Evolutionary conservation across 2,113 vertebrate genomes (phyloP), one percentile per base, ranked within the genome.

Genomic region (Tringa solitaria): DNA sequence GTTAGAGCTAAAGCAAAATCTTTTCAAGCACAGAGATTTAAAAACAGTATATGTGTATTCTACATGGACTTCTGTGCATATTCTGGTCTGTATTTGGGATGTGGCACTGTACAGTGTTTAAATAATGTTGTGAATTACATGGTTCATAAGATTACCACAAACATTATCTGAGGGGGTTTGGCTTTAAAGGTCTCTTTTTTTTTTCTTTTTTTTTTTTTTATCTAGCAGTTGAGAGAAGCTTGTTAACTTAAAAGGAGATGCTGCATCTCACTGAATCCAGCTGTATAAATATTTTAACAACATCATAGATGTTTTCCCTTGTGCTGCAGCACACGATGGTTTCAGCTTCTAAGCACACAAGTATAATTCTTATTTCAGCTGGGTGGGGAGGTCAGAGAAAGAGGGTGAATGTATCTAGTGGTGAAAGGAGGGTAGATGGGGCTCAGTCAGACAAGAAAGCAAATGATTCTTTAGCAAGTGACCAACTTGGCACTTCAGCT

Each of bases 221-320:
- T 54, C 63, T 75, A 75, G n/a, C n/a, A 67, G 59, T 37, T 95
- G 90, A 95, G 68, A 90, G 70, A 85, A 95, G 61, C 89, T 94
- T 91, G 82, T 95, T 95, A 96, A 90, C 87, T 92, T 96, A 87
- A 96, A 96, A 96, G 85, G 87, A 95, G 69, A 91, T 67, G 68
- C 46, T 94, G 80, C 84, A 85, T 87, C 60, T 95, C 74, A 56
- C 60, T 84, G 77, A 91, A 95, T 89, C 37, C 89, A 95, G 74
- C 60, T 91, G 56, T 90, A 96, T 95, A 96, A 97, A 97, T 97
- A 96, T 96, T 97, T 96, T 94, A 97, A 80, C 72, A 94, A 57
- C 48, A 89, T 54, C 69, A 68, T 87, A 84, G 82, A 69, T 94
- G 50, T 72, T 94, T 94, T 94, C 69, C 73, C 73, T 83, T 64